Evolutionary conservation across 2,113 vertebrate genomes (phyloP), one percentile per base, ranked within the genome.

Genomic region (Pao palembangensis): DNA sequence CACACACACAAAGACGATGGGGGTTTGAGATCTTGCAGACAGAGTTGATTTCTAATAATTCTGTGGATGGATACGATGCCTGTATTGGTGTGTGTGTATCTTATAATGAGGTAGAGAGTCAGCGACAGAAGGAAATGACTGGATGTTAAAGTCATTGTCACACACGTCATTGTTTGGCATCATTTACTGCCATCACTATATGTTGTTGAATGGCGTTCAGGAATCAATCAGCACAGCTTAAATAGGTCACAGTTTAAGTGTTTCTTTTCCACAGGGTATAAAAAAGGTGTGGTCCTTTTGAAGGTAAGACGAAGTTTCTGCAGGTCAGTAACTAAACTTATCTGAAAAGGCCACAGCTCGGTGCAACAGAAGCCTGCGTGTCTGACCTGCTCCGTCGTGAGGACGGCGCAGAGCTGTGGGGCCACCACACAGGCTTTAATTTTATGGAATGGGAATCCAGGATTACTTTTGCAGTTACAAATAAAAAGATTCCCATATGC

Each of bases 281-380:
- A 80, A 60, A 43, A 44, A 17, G 72, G 58, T 67, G 80, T 82
- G 73, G 73, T 70, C 83, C 53, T 83, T 70, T 76, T 46, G 53
- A 69, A 65, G 79, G 69, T 75, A 70, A 75, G 83, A 76, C 73
- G 72, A 78, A 69, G 86, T 89, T 91, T 78, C 88, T 90, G 91
- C 90, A 83, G 89, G 88, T 86, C 88, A 88, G 89, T 78, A 83
- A 88, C 87, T 79, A 56, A 87, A 79, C 78, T 88, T 69, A 76
- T 80, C 74, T 83, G 77, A 80, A 73, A 68, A 82, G 75, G 42
- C 71, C 72, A 75, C 64, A 76, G 68, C 71, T 75, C 63, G 68
- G 79, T 80, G 73, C 72, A 80, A 67, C 71, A 75, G 71, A 61
- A 66, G 66, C 72, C 76, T 78, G 71, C 68, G 79, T 82, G 76